Conservation (phyloP, 2,113 vertebrate species). For the Neodon shergylaensis region DNA sequence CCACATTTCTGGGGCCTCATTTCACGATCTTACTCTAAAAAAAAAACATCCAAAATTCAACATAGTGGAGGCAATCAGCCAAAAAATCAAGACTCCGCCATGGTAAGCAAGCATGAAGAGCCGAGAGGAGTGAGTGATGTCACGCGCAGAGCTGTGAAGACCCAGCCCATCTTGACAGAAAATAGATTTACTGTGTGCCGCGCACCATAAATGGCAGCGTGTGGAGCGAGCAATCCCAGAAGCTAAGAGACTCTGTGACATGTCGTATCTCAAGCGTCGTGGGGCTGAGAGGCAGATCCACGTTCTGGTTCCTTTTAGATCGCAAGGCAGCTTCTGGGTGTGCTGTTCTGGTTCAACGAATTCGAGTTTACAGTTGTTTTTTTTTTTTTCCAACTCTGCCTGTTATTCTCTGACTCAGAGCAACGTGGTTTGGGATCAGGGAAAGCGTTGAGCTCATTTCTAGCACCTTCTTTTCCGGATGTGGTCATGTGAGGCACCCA, state of each 20-base stretch:
- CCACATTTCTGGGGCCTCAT: conserved; percentile 70
- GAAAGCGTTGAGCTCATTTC: conserved; percentile 32
- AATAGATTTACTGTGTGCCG: conserved; percentile 76
- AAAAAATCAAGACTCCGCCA: conserved; percentile 79
- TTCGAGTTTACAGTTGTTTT: conserved; percentile 69
- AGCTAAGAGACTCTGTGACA: conserved; percentile 71
- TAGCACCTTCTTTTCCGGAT: conserved; percentile 61
- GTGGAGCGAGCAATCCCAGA: conserved; percentile 72
- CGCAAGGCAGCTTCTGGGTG: conserved; percentile 1
- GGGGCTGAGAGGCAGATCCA: conserved; percentile 22
- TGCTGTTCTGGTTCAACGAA: conserved; percentile 66
- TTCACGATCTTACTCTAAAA: conserved; percentile 76
- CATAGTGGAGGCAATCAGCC: conserved; percentile 81
- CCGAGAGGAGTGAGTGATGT: conserved; percentile 79
- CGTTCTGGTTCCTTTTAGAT: background rate
- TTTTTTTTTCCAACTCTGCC: conserved; percentile 71
- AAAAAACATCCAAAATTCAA: conserved; percentile 75
- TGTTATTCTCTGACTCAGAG: conserved; percentile 63
- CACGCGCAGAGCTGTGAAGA: conserved; percentile 78
- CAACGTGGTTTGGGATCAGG: conserved; percentile 56
- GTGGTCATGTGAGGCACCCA: background rate
- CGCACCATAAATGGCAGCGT: conserved; percentile 77
- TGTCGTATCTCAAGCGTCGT: conserved; percentile 42
- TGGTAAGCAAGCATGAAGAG: conserved; percentile 79
- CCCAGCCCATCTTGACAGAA: conserved; percentile 79